A percentile compares a stretch with the other conserved stretches of the same genome.
Conservation (phyloP, 2,888 invertebrate genomes). For the Hedya salicella region DNA sequence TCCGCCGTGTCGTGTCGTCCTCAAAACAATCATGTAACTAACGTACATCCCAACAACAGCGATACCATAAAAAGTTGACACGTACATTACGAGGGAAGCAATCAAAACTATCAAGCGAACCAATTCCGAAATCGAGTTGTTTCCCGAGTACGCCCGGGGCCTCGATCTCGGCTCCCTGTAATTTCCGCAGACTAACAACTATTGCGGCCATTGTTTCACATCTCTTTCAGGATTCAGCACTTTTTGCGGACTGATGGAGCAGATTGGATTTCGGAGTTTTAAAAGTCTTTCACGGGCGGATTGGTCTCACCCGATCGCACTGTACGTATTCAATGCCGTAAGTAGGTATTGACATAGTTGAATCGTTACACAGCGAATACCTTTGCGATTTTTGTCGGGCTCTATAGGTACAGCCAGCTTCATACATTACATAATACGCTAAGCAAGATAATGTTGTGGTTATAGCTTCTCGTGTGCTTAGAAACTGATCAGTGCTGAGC, state of each 20-base stretch:
- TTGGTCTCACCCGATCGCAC: not conserved
- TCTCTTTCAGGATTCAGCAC: conserved; percentile 57
- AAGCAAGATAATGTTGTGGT: no score
- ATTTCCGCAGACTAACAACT: conserved; percentile 70
- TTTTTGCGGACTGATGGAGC: conserved; percentile 54
- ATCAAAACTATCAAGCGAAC: conserved; percentile 74
- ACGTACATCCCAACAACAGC: conserved; percentile 26
- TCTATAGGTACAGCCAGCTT: no score
- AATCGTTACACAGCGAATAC: no score
- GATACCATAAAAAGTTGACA: conserved; percentile 40
- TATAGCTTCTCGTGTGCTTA: not conserved
- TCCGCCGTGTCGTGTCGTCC: not conserved
- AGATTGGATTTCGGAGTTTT: conserved; percentile 47
- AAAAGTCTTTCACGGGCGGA: conserved; percentile 7
- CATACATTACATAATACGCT: no score
- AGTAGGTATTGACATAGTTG: no score
- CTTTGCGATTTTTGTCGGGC: no score
- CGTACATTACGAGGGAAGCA: conserved; percentile 65
- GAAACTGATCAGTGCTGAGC: no score
- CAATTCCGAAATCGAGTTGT: conserved; percentile 68
- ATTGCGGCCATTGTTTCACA: conserved; percentile 64
- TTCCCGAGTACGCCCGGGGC: conserved; percentile 61
- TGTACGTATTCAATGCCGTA: conserved; percentile 1
- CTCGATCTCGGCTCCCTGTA: conserved; percentile 56
- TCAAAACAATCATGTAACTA: conserved; percentile 17